A percentile compares a stretch with the other conserved stretches of the same genome.
Conservation (phyloP, 1,140 invertebrate species). For the Oryctes rhinoceros region DNA sequence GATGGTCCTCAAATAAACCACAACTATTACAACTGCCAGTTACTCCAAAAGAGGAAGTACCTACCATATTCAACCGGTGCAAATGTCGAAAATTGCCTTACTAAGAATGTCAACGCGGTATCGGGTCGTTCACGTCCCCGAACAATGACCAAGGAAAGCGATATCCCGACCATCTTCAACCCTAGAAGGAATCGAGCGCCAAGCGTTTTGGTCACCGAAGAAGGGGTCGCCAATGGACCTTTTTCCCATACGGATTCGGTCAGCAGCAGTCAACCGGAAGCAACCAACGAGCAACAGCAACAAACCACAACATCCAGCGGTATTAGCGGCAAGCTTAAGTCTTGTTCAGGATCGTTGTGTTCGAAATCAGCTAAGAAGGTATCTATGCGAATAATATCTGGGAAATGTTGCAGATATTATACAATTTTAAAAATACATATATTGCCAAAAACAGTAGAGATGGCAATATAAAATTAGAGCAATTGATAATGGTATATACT, state of each 20-base stretch:
- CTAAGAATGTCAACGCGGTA: neutral
- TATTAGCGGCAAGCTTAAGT: conserved; percentile 55
- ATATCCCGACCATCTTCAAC: conserved; percentile 79
- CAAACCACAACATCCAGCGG: conserved; percentile 39
- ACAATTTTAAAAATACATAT: no score
- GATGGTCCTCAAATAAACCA: neutral
- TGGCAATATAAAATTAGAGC: no score
- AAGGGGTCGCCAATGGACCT: conserved; percentile 66
- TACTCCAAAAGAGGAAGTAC: neutral
- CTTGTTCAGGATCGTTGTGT: conserved; percentile 73
- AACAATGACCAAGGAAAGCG: conserved; percentile 65
- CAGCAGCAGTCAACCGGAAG: conserved; percentile 66
- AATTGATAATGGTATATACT: no score
- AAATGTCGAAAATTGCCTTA: neutral
- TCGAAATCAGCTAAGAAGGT: conserved; percentile 77
- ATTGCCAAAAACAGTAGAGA: no score
- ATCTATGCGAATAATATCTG: conserved; percentile 39
- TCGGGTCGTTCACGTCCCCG: neutral
- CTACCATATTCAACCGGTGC: neutral
- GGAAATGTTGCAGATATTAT: no score
- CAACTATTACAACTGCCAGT: neutral
- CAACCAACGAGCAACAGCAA: conserved; percentile 56
- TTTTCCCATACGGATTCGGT: conserved; percentile 68
- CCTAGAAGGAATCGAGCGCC: conserved; percentile 75
- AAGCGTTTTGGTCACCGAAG: conserved; percentile 76